phyloP scores from a whole-genome alignment of 2,113 vertebrate species.

The Amblyopsis rosae region DNA sequence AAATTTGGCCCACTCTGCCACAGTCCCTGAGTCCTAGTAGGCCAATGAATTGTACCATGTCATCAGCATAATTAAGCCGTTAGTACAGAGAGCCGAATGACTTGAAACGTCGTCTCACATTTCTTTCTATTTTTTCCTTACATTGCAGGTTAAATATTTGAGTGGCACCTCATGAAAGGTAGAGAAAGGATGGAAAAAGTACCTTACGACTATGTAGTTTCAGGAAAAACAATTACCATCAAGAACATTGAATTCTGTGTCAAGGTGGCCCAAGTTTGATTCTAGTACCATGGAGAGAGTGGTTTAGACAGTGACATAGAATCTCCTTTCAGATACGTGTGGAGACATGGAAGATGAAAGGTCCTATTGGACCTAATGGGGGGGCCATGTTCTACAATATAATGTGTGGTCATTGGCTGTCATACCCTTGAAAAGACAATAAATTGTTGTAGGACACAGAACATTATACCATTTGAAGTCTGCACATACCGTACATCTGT shows the following conservation, averaged over 20 bases:
- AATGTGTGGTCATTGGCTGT: conserved; percentile 72
- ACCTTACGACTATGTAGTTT: conserved; percentile 57
- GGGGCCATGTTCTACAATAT: conserved; percentile 57
- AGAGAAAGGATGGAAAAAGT: conserved; percentile 25
- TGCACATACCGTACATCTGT: conserved; percentile 52
- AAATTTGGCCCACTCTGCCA: conserved; percentile 40
- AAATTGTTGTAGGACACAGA: conserved; percentile 65
- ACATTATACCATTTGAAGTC: conserved; percentile 61
- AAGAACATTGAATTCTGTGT: conserved; percentile 69
- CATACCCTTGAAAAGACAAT: conserved; percentile 76
- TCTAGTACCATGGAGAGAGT: conserved; percentile 46
- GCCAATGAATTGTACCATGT: conserved; percentile 56
- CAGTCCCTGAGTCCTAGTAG: conserved; percentile 51
- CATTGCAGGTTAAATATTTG: conserved; percentile 46
- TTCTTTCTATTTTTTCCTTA: conserved; percentile 13
- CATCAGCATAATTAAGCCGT: conserved; percentile 64
- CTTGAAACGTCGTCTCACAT: conserved; percentile 25
- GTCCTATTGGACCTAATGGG: conserved; percentile 63
- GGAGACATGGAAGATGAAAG: conserved; percentile 63
- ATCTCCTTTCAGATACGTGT: conserved; percentile 53
- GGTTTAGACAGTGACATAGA: conserved; percentile 64
- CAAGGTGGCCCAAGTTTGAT: conserved; percentile 72
- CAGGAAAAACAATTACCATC: conserved; percentile 73
- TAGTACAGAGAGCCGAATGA: conserved; percentile 33
- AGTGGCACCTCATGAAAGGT: conserved; percentile 40